Evolutionary conservation across 2,888 invertebrate species (phyloP).

Genomic region (Aphidoletes aphidimyza): DNA sequence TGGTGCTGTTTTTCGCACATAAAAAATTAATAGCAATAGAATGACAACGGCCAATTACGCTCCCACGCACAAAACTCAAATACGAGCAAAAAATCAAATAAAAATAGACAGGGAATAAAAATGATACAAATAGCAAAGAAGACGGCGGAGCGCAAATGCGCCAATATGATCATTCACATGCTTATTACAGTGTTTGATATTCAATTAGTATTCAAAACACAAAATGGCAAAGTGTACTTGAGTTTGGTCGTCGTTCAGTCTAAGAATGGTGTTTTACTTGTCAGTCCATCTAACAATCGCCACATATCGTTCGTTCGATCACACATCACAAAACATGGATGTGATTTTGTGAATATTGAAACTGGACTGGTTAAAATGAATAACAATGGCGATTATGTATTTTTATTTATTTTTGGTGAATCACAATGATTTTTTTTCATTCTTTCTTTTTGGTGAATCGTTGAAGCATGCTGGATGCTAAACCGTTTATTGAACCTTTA

Average conservation of each 20-base stretch:
- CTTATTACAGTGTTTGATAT: neutral
- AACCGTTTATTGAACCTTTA: slow-evolving; percentile 14
- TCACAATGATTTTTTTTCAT: neutral
- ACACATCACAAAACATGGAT: neutral
- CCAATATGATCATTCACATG: neutral
- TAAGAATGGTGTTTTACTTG: neutral
- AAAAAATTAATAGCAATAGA: neutral
- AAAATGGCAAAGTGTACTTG: slow-evolving; percentile 11
- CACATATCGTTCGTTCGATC: neutral
- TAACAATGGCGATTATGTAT: no score
- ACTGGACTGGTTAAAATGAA: no score
- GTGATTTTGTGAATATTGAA: no score
- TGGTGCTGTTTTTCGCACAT: neutral
- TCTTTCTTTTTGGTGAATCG: no score
- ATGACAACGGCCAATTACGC: neutral
- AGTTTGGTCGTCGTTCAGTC: slow-evolving; percentile 6
- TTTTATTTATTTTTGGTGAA: no score
- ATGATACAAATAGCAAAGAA: neutral
- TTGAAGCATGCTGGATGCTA: neutral
- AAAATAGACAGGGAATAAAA: no score
- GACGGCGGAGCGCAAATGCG: neutral
- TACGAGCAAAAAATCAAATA: neutral
- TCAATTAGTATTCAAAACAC: slow-evolving; percentile 24
- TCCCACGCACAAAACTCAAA: neutral
- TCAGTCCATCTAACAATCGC: neutral